Evolutionary conservation across 2,888 invertebrate species (phyloP), one percentile per base, ranked within the genome.

Genomic region (Lottia gigantea): DNA sequence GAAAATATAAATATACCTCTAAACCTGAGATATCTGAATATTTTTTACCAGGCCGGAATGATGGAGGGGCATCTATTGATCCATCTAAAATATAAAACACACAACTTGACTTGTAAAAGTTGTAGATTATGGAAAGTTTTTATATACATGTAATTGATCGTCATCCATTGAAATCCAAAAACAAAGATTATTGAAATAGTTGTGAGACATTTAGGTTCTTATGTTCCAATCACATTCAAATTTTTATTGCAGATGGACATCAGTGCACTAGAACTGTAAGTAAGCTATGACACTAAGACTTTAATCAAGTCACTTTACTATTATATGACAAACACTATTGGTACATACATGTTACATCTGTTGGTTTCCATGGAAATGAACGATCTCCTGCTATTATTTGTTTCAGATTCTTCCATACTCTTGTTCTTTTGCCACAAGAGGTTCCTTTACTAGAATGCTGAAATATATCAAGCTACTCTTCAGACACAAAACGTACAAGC

Each of bases 11-110:
- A 11, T 40, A 40, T 87, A 91, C 94, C 62, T 93, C 93, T 46
- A 96, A 89, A 0, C 96, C 96, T 69, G 95, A 95, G 75, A 97
- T 93, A 86, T 97, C 97, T 0, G 96, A 97, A 88, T 97, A 97
- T 83, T 96, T 97, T 85, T 96, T 96, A 0, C 95, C 93, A 6
- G 97, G 97, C 85, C 93, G 93, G 85, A 96, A 94, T 49, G 95
- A 94, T 55, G 96, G 96, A 15, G 96, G 96, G 40, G 96, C 95
- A 89, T 96, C 96, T 76, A 97, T 93, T 31, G 93, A 93, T 82
- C 94, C 94, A 90, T 96, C 95, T 94, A 90, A 26, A 79, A 80
- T 31, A 67, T 62, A 64, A 68, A 64, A 55, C n/a, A n/a, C n/a
- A n/a, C n/a, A n/a, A n/a, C n/a, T n/a, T n/a, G n/a, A n/a, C n/a